Evolutionary conservation across 2,888 invertebrate genomes (phyloP), one percentile per base, ranked within the genome.

Genomic region (Gnatocerus cornutus): DNA sequence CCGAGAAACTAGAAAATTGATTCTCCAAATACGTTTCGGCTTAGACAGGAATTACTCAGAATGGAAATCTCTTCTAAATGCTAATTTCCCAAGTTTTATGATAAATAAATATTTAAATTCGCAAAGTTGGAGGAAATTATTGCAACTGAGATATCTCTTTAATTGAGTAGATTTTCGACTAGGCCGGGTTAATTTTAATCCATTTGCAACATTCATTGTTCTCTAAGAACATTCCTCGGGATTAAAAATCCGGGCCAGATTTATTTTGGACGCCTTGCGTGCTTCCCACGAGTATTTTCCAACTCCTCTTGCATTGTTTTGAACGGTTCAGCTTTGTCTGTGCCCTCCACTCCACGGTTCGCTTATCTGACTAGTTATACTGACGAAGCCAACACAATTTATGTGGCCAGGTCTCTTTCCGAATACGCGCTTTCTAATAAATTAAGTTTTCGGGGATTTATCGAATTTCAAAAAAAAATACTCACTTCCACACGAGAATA

Each of bases 401-500:
- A 46, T 48, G 48, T 27, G 52, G 8, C 21, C 33, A 39, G 41
- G 41, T 43, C 52, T 52, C 39, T 45, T 45, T 13, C 46, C 33
- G 14, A 58, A 41, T n/a, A 58, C 43, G 4, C 7, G 12, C 10
- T 46, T 55, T 53, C 37, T 39, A 37, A 55, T 55, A 55, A 55
- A 55, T 55, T 16, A 55, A 37, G 10, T 7, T 8, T 41, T 9
- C 27, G 41, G 5, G 21, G 46, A 61, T 21, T 21, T 21, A 21
- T 21, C 21, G 21, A 7, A 41, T 7, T 12, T 12, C 9, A n/a
- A 41, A 41, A 41, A 12, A 29, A 21, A 41, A 62, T 85, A 93
- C 94, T 94, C 89, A 94, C 94, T 94, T 94, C 94, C 94, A 94
- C 85, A 93, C 91, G 78, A 94, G 90, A 80, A 94, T 91, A 80